Percentiles rank a stretch among this genome's conserved stretches.
phyloP scores from a whole-genome alignment of 35 echinoderm and acorn worm genomes.

The Heliocidaris erythrogramma region DNA sequence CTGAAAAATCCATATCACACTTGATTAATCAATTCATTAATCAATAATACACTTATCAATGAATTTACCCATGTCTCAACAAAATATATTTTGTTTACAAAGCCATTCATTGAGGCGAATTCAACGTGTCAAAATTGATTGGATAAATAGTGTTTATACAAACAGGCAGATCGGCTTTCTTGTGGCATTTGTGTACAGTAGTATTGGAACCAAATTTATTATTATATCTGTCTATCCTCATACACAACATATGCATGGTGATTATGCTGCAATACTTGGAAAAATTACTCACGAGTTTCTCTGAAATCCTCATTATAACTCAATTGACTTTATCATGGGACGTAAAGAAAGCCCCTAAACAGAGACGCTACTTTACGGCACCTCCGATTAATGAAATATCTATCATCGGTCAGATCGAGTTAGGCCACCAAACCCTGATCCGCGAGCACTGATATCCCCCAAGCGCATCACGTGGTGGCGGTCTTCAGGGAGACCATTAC shows the following conservation, averaged over 20 bases:
- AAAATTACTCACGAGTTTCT: not conserved
- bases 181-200: no score
- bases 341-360: not conserved
- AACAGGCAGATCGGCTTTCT: no score
- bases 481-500: not conserved
- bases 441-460: not conserved
- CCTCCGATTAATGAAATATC: conserved; percentile 24
- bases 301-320: not conserved
- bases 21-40: no score
- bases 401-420: conserved; percentile 16
- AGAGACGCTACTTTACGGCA: not conserved
- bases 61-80: no score
- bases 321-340: not conserved
- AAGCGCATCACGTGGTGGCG: not conserved
- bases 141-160: no score
- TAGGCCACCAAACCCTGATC: not conserved
- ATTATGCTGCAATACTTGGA: not conserved
- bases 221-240: not conserved
- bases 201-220: not conserved
- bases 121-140: no score
- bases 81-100: no score
- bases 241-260: not conserved
- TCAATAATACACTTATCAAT: no score
- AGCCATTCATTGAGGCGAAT: no score
- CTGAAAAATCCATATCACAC: no score